Conservation (phyloP, 2,888 invertebrate genomes). For the Pammene fasciana region DNA sequence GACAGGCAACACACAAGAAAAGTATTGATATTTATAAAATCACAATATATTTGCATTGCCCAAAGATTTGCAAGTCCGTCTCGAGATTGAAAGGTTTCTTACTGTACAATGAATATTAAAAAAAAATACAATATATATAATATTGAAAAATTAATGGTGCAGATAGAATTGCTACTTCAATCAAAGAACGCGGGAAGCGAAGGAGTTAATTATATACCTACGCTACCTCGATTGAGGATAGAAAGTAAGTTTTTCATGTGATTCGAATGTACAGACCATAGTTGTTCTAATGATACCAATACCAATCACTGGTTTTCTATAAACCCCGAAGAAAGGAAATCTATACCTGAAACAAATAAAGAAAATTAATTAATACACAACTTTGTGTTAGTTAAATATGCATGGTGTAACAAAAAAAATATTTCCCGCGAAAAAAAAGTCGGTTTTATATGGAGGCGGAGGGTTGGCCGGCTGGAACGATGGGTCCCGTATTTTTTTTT, state of each 20-base stretch:
- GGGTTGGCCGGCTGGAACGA: no score
- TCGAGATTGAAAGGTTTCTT: no score
- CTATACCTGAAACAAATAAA: conserved; percentile 26
- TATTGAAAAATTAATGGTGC: background rate
- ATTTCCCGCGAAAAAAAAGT: no score
- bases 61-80: no score
- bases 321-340: background rate
- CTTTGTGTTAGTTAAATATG: no score
- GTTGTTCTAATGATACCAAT: conserved; percentile 7
- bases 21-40: no score
- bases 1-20: no score
- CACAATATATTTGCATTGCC: no score
- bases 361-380: background rate
- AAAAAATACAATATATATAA: no score
- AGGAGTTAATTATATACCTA: conserved; percentile 1
- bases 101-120: background rate
- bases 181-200: conserved; percentile 9
- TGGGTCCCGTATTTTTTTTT: no score
- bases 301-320: conserved; percentile 8
- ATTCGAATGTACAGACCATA: background rate
- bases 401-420: no score
- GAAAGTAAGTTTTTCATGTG: conserved; percentile 29
- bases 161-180: conserved; percentile 27
- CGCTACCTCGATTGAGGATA: conserved; percentile 26
- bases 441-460: no score